Base-by-base conservation (phyloP, 2,797 vertebrate genomes). In the Orestias chungarensis region DNA sequence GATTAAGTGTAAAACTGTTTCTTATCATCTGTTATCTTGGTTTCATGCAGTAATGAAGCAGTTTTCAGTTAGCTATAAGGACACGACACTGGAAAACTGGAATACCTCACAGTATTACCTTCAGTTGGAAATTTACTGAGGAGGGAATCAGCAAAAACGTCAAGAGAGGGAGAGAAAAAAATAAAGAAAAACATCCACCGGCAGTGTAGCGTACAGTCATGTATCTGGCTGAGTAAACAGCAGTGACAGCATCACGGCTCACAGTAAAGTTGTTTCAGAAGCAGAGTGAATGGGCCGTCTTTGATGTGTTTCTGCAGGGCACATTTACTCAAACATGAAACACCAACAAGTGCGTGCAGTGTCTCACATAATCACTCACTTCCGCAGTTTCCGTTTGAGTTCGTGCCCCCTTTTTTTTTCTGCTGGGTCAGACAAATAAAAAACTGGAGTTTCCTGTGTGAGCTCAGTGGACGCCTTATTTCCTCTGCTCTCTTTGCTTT, bases 231-330 rank as follows among this genome's bases (percentile, higher is more conserved):
- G 68, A 11, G 46, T 1, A 74, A 87, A 81, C 40, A 64, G 85
- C 88, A 83, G 81, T 44, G 79, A 77, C 80, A 88, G 89, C 85
- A 62, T 11, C 42, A 81, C 74, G 18, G 55, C 79, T 62, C 83
- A 78, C 7, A 68, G 5, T 66, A 73, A 75, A 89, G 66, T 2
- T 82, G 86, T 83, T 74, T 76, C 14, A 84, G 77, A 80, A 64
- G 78, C 79, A 82, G 68, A 80, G 79, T 68, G 47, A 70, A 76
- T 14, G 15, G 44, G 14, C n/a, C 49, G 4, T n/a, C 70, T 85
- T 71, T 84, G 73, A 89, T 79, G 72, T 14, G 1, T 81, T 82
- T 82, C 46, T 0, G 83, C 79, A 83, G 76, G 72, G 9, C 72
- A 14, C 42, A 1, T 65, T 54, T 62, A 15, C 74, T 54, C 75